Base-by-base conservation (phyloP, 2,113 vertebrate species). In the Nyctibius bracteatus region DNA sequence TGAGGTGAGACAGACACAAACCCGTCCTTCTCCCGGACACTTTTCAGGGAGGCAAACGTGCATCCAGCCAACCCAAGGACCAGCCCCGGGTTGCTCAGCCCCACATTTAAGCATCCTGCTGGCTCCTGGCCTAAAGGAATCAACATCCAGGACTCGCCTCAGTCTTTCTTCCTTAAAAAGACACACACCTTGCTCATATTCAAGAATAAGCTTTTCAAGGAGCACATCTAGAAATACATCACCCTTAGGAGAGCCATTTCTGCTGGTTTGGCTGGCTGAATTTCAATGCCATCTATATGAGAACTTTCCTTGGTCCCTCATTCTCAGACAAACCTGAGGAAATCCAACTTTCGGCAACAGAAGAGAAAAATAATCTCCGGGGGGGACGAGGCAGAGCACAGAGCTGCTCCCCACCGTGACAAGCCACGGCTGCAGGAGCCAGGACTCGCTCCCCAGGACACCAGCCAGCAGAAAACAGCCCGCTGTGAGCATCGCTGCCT, bases 401-500 rank as follows among this genome's bases (percentile, higher is more conserved):
- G 66, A n/a, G 62, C 37, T 54, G 54, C 58, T 68, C 39, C 35
- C 22, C 33, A 22, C 41, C 1, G 2, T 10, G 47, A 39, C 3
- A 10, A 39, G 13, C 35, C 12, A 2, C 2, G n/a, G 31, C 77
- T 58, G 61, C 54, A 39, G 41, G 5, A 89, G 58, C 47, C 75
- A 65, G 79, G 51, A 35, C 57, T 52, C 37, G 14, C 16, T 37
- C 55, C 54, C 27, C 10, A 19, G 46, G 63, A 51, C 71, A 44
- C 4, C 46, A 52, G 67, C 44, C 51, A 27, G 18, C 43, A 54
- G 35, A 41, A 62, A 78, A 55, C n/a, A 70, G 62, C 63, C 44
- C 1, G 1, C 35, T 71, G 51, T 25, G 17, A 7, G 46, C 35
- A 61, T 43, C 7, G 0, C 11, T 2, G 1, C 62, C 37, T 65